phyloP scores from a whole-genome alignment of 2,888 invertebrate genomes.

The Digitonthophagus gazella region DNA sequence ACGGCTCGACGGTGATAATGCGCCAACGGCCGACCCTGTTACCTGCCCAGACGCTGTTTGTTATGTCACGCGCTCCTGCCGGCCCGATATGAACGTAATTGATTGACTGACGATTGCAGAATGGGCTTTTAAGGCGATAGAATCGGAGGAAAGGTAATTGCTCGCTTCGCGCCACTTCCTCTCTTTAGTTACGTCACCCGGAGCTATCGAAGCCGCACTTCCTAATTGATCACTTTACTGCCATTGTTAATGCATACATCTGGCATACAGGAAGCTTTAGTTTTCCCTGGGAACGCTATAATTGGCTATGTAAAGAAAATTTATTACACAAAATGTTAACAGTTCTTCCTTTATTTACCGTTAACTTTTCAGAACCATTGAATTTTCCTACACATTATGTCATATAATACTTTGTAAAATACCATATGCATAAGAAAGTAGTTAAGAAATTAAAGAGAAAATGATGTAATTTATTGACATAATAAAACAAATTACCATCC shows the following conservation, averaged over 20 bases:
- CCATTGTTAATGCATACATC: not conserved
- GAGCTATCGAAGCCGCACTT: not conserved
- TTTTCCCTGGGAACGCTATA: not conserved
- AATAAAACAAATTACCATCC: too few species aligned
- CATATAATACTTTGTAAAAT: too few species aligned
- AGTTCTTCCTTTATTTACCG: not conserved
- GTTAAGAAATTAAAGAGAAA: too few species aligned
- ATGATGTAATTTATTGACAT: too few species aligned
- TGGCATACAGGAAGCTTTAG: not conserved
- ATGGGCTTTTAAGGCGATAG: not conserved
- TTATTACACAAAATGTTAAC: not conserved
- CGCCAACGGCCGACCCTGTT: not conserved
- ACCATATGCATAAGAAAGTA: too few species aligned
- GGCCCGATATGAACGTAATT: not conserved
- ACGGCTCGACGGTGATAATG: constrained; percentile 7
- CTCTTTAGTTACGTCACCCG: not conserved
- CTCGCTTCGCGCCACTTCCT: not conserved
- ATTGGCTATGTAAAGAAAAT: not conserved
- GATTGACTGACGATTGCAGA: not conserved
- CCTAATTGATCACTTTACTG: not conserved
- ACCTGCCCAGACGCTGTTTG: not conserved
- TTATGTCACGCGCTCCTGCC: not conserved
- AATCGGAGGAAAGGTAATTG: not conserved
- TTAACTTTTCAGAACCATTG: too few species aligned
- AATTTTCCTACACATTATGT: not conserved